Percentiles rank a stretch among this genome's conserved stretches.
These are phyloP conservation scores for Formicarius rufipectus DNA, from an alignment of 2,113 vertebrate genomes.

Conservation along the genomic window DNA sequence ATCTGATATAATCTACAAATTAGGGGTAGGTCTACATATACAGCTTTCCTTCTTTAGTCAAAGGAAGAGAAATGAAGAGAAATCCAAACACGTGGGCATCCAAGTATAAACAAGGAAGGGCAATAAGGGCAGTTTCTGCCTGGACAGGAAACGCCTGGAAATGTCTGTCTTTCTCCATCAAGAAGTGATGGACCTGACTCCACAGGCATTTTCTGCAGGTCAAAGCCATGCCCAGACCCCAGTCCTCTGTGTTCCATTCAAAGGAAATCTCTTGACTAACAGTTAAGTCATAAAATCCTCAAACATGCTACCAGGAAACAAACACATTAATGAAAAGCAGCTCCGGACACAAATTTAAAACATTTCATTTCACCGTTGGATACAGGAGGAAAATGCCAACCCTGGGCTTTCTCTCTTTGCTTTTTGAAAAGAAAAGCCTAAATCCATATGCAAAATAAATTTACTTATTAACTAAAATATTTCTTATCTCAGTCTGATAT, in stretches of 20 bases:
- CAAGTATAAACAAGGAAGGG: not conserved
- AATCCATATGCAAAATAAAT: not conserved
- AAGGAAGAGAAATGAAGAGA: not conserved
- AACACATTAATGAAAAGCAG: not conserved
- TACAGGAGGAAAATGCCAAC: not conserved
- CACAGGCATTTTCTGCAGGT: not conserved
- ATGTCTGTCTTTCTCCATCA: not conserved
- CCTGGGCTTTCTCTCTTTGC: not conserved
- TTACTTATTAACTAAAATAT: conserved; percentile 14
- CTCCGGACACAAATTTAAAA: not conserved
- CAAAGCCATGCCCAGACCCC: not conserved
- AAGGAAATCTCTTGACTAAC: not conserved
- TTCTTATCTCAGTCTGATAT: not conserved
- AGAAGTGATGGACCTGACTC: not conserved
- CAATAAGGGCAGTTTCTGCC: not conserved
- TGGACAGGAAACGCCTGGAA: not conserved
- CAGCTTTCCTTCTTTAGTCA: not conserved
- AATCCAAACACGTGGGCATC: not conserved
- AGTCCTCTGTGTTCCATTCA: not conserved
- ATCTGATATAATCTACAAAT: not conserved
- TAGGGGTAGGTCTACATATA: not conserved
- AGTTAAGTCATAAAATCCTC: not conserved
- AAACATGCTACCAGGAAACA: not conserved
- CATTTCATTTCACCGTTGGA: not conserved
- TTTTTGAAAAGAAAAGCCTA: not conserved